These are phyloP conservation scores for Gambelia wislizenii DNA, from an alignment of 2,797 vertebrate genomes.

Conservation along the genomic window DNA sequence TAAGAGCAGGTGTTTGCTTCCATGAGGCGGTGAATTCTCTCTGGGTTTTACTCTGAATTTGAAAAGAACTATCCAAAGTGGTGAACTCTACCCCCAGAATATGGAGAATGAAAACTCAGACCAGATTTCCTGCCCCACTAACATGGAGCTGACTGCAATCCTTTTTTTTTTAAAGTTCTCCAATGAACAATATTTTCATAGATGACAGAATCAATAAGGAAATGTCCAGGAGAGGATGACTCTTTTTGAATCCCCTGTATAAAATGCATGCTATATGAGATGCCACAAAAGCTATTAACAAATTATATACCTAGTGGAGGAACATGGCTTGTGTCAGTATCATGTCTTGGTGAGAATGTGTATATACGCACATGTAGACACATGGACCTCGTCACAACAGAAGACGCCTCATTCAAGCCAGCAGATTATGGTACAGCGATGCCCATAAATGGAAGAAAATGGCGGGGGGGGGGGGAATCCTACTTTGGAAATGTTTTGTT, in stretches of 20 bases:
- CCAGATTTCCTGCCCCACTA: no score
- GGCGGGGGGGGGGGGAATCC: constrained; percentile 67
- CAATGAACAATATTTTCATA: neutral
- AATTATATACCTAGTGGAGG: constrained; percentile 72
- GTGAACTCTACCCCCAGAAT: no score
- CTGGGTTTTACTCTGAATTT: no score
- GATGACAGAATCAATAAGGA: neutral
- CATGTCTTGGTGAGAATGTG: constrained; percentile 77
- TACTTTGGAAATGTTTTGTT: constrained; percentile 82
- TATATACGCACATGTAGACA: constrained; percentile 12
- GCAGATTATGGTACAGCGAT: constrained; percentile 6
- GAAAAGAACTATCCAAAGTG: no score
- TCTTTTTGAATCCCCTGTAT: neutral
- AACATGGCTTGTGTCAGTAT: constrained; percentile 77
- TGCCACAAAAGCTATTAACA: constrained; percentile 62
- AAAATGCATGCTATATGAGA: neutral
- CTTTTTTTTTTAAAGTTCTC: neutral
- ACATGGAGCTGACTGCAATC: no score
- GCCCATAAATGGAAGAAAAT: constrained; percentile 40
- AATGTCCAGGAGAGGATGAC: neutral
- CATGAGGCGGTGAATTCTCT: no score
- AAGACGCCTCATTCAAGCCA: constrained; percentile 78
- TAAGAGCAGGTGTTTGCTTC: no score
- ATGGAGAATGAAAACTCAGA: no score
- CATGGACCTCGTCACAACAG: constrained; percentile 67